Conservation (phyloP, 2,797 vertebrate genomes). For the Vultur gryphus region DNA sequence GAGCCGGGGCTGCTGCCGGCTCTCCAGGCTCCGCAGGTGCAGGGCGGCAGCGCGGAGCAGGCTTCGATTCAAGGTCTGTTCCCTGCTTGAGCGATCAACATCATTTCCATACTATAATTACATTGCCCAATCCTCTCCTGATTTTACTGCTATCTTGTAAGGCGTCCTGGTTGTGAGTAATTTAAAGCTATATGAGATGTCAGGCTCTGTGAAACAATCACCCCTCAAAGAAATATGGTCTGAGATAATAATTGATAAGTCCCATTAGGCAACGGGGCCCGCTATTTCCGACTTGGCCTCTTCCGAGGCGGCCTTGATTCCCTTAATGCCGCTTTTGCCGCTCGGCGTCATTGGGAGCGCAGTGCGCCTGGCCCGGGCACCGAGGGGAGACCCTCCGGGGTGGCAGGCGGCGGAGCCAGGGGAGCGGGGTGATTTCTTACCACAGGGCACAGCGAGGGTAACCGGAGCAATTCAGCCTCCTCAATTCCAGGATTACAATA, state of each 20-base stretch:
- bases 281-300: conserved; percentile 69
- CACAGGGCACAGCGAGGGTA: neutral
- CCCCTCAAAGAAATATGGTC: conserved; percentile 83
- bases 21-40: conserved; percentile 2
- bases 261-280: conserved; percentile 78
- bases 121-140: conserved; percentile 87
- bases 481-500: neutral
- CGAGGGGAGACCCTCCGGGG: neutral
- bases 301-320: conserved; percentile 63
- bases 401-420: neutral
- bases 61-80: conserved; percentile 73
- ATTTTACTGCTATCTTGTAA: conserved; percentile 88
- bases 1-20: neutral
- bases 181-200: conserved; percentile 86
- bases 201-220: conserved; percentile 85
- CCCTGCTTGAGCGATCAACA: conserved; percentile 84
- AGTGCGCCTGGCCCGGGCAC: neutral
- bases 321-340: conserved; percentile 21
- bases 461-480: neutral
- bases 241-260: conserved; percentile 86
- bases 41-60: neutral
- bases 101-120: conserved; percentile 96
- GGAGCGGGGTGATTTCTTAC: neutral
- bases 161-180: conserved; percentile 81
- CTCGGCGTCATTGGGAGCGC: neutral